Evolutionary conservation across 2,888 invertebrate species (phyloP), one percentile per base, ranked within the genome.

Genomic region (Formica aserva): DNA sequence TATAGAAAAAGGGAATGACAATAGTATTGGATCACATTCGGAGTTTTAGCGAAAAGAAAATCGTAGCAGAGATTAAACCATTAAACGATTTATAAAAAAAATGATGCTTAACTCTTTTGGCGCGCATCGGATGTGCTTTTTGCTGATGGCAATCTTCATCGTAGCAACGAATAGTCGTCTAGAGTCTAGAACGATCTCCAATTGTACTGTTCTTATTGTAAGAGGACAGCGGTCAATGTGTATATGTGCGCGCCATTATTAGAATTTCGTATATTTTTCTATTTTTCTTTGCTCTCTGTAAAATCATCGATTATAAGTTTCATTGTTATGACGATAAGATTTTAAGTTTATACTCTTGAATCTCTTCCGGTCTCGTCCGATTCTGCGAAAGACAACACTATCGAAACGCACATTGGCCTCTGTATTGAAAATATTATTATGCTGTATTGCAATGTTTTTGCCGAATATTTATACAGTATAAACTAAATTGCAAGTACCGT

Each of bases 341-440:
- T 63, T 41, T 52, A 74, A 74, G 41, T 77, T 57, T 77, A 29
- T 69, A 77, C 57, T 67, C 55, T 55, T 5, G 29, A 77, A 67
- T 67, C 15, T 57, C 18, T 52, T 41, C 48, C 76, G 74, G 78
- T 9, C 71, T 75, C 29, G 62, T 45, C 57, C 62, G 41, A 78
- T 32, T 15, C 13, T 32, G 32, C 3, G 67, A 62, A 52, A 69
- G 63, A 77, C 41, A 35, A 78, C 60, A 15, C 81, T 84, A 74
- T 84, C 86, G 78, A 88, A 85, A 78, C 87, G 85, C 88, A 87
- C 86, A 87, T 85, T 86, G 86, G 89, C 89, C 86, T 89, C 80
- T 84, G 65, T 75, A 85, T 81, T 48, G 22, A 15, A 52, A 85
- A 57, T 77, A 76, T 86, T 63, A 85, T 78, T 84, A 80, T 77